Base-by-base conservation (phyloP, 2,888 invertebrate genomes). In the Eupithecia tripunctaria region DNA sequence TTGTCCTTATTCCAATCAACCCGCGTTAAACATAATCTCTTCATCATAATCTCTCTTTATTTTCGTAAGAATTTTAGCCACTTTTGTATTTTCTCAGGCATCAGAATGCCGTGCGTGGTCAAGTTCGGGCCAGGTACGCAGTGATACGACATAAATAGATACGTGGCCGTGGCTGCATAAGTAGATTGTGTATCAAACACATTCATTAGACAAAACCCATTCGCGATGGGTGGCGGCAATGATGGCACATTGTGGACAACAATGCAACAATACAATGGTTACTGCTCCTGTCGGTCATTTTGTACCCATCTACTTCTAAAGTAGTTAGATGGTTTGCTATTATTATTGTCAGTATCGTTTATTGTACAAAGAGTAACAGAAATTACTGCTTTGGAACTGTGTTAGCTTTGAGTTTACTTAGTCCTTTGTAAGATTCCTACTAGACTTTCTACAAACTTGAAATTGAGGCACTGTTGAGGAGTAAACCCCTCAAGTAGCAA, bases 241-340 rank as follows among this genome's bases (percentile, higher is more conserved):
- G 73, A 76, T 73, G 74, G 71, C 70, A 75, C 68, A 68, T 67
- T 75, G 72, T 63, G 41, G 71, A 47, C 74, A 73, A 77, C 77
- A 78, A 78, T 76, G 68, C 73, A 68, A 65, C 68, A 68, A 71
- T 70, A 70, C 74, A 72, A 74, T 74, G 70, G 25, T 41, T 41
- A 56, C 51, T 41, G 51, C 51, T 64, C 64, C 65, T 36, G 41
- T 70, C 41, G 66, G 62, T 73, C 59, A 75, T 75, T 51, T 70
- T 60, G 67, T 72, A 65, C 25, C 47, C 59, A 62, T 18, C 67
- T 73, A 70, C 67, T 67, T 47, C 70, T 63, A 36, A 63, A 38
- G 64, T 64, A 36, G 63, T 32, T 63, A 32, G 36, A 21, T 64
- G 32, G n/a, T 29, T 18, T 60, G 29, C 60, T 36, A 12, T 14